Percentiles rank a stretch among this genome's conserved stretches.
These are phyloP conservation scores for Rhopalosiphum nymphaeae DNA, from an alignment of 2,888 invertebrate genomes.

Conservation along the genomic window DNA sequence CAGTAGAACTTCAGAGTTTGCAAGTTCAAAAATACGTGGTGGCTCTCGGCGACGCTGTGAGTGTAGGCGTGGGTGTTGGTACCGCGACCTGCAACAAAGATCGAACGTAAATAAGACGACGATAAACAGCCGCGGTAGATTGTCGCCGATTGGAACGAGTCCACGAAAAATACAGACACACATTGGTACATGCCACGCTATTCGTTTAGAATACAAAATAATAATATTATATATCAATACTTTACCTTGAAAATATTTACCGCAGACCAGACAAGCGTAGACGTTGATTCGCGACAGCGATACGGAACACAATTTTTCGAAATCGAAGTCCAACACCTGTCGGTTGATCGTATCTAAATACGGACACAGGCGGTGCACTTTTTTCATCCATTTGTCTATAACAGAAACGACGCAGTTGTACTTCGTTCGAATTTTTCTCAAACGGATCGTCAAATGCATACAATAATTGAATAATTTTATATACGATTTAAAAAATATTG, in stretches of 20 bases:
- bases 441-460: neutral
- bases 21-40: conserved; percentile 97
- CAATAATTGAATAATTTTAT: neutral
- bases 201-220: neutral
- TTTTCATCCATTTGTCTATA: conserved; percentile 55
- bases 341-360: conserved; percentile 98
- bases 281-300: conserved; percentile 98
- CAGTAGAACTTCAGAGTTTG: conserved; percentile 98
- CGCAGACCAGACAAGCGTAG: conserved; percentile 98
- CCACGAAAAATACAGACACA: neutral
- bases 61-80: conserved; percentile 99
- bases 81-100: conserved; percentile 83
- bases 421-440: neutral
- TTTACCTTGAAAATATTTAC: conserved; percentile 90
- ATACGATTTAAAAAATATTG: neutral
- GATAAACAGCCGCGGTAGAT: neutral
- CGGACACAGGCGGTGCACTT: conserved; percentile 79
- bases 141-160: conserved; percentile 24
- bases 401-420: neutral
- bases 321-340: conserved; percentile 97
- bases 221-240: conserved; percentile 51
- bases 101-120: neutral
- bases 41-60: conserved; percentile 97
- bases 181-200: neutral
- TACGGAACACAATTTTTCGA: conserved; percentile 98